Evolutionary conservation across 2,888 invertebrate species (phyloP).

Genomic region (Athripsodes cinereus): DNA sequence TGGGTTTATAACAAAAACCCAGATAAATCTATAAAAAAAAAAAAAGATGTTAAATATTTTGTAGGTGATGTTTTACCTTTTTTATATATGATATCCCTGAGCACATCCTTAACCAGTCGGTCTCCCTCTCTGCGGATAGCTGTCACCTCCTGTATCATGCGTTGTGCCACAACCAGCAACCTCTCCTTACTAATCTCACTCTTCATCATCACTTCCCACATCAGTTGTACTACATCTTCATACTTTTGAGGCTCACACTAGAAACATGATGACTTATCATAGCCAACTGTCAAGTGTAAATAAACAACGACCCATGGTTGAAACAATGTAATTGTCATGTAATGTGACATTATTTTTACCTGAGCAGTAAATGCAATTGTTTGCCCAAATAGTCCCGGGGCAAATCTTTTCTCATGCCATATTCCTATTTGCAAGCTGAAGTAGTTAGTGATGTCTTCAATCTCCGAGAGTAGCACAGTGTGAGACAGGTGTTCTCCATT

Average conservation of each 20-base stretch:
- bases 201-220: slow-evolving; percentile 67
- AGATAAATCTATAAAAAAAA: too few species aligned
- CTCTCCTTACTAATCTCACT: slow-evolving; percentile 68
- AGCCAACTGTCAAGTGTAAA: neutral
- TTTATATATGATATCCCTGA: slow-evolving; percentile 54
- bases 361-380: slow-evolving; percentile 60
- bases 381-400: slow-evolving; percentile 67
- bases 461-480: slow-evolving; percentile 69
- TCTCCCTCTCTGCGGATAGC: slow-evolving; percentile 56
- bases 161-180: slow-evolving; percentile 69
- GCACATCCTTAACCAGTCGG: slow-evolving; percentile 57
- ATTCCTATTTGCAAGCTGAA: slow-evolving; percentile 53
- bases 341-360: too few species aligned
- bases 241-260: slow-evolving; percentile 75
- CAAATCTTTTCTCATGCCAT: slow-evolving; percentile 45
- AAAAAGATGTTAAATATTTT: too few species aligned
- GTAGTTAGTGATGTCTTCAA: slow-evolving; percentile 68
- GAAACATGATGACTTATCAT: too few species aligned
- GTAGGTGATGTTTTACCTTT: slow-evolving; percentile 52
- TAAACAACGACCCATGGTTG: neutral
- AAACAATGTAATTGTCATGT: slow-evolving; percentile 17
- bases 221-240: slow-evolving; percentile 65
- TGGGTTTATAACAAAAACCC: too few species aligned
- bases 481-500: slow-evolving; percentile 53
- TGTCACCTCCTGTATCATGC: slow-evolving; percentile 75